Base-by-base conservation (phyloP, 1,140 invertebrate species). In the Euura saliciscinereae region DNA sequence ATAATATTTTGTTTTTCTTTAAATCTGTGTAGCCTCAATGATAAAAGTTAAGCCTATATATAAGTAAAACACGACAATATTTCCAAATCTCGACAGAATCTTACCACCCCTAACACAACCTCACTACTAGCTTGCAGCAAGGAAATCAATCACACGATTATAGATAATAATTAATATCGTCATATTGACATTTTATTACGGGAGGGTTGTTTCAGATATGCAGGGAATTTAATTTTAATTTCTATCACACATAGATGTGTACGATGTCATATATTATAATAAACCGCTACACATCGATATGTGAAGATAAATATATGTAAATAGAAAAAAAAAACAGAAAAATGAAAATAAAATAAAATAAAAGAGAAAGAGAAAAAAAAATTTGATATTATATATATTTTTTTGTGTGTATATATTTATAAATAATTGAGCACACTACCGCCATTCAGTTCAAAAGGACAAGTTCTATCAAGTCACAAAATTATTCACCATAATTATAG, bases 11-110 rank as follows among this genome's bases (percentile, higher is more conserved):
- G 28, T 28, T 28, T 28, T 71, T 76, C 68, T 64, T 79, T 71
- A n/a, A n/a, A 11, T 44, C 70, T 75, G 70, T 75, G 70, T 73
- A 75, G 70, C 75, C 76, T 75, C 73, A 69, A 68, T 75, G 79
- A 66, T 74, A 28, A 1, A 1, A 45, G 75, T 76, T 83, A 82
- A 80, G 66, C 77, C 74, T 77, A 79, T 75, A 78, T 72, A n/a
- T 28, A 28, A 28, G 28, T 28, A 28, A 77, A 76, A 72, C 76
- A 73, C 75, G 73, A 65, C 80, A 81, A 84, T 81, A 82, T 82
- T 83, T 84, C 82, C 83, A 85, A 81, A 80, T 78, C 76, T 66
- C 10, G 10, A 11, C 46, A 59, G 13, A 59, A 59, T 59, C 13
- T 6, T 28, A 28, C 28, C 28, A 28, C 28, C 28, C 28, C 28